Percentiles rank a stretch among this genome's conserved stretches.
These are phyloP conservation scores for Alloplasta piceator DNA, from an alignment of 2,888 invertebrate genomes.

Conservation along the genomic window DNA sequence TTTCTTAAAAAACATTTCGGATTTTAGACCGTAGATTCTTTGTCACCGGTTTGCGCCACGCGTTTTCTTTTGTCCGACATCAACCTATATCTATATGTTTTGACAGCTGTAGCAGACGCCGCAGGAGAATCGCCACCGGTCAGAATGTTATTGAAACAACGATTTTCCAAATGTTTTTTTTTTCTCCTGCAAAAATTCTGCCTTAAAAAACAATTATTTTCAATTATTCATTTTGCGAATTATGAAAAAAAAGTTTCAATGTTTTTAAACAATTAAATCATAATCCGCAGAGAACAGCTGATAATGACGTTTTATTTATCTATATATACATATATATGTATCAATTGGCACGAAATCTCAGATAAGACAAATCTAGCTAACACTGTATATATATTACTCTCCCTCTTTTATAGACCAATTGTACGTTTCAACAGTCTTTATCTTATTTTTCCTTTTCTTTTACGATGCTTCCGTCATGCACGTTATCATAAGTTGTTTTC, in stretches of 20 bases:
- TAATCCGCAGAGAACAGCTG: too few species aligned
- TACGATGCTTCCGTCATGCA: not conserved
- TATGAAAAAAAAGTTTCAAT: too few species aligned
- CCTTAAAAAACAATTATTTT: too few species aligned
- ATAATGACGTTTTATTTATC: too few species aligned
- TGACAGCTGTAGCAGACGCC: slow-evolving; percentile 62
- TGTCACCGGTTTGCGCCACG: slow-evolving; percentile 6
- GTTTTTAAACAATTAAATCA: too few species aligned
- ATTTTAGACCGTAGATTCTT: not conserved
- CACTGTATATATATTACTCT: not conserved
- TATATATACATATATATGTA: not conserved
- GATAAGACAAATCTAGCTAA: slow-evolving; percentile 22
- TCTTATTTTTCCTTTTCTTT: slow-evolving; percentile 22
- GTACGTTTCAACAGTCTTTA: slow-evolving; percentile 2
- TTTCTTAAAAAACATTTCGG: not conserved
- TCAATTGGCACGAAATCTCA: not conserved
- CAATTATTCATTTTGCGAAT: too few species aligned
- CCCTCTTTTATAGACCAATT: slow-evolving; percentile 8
- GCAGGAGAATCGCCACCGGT: not conserved
- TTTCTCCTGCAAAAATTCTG: too few species aligned
- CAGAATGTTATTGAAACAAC: too few species aligned
- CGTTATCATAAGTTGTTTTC: not conserved
- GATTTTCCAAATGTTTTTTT: too few species aligned
- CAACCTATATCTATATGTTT: slow-evolving; percentile 43
- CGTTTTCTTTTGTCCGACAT: slow-evolving; percentile 20